Percentiles rank a stretch among this genome's conserved stretches.
phyloP scores from a whole-genome alignment of 1,140 invertebrate genomes.

The Acyrthosiphon pisum region DNA sequence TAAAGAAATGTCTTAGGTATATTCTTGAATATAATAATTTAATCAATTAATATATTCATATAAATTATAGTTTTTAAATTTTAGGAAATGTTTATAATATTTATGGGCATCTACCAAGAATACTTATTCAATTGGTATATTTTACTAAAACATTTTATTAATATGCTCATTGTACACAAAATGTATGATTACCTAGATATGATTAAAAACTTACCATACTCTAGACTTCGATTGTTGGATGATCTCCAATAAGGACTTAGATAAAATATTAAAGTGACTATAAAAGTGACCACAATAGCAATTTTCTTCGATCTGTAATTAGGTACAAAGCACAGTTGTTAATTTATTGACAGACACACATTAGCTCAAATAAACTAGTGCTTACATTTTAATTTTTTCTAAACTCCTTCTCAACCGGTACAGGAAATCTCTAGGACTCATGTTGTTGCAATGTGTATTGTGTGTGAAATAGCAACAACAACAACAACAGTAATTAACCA shows the following conservation, averaged over 20 bases:
- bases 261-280: constrained; percentile 9
- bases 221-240: background rate
- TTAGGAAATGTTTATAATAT: too few relatives aligned
- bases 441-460: background rate
- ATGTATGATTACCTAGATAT: background rate
- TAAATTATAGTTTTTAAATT: background rate
- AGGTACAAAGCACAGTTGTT: background rate
- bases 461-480: background rate
- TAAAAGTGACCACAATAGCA: background rate
- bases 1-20: too few relatives aligned
- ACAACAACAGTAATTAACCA: background rate
- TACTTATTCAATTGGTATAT: background rate
- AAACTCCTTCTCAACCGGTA: constrained; percentile 52
- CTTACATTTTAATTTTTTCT: constrained; percentile 58
- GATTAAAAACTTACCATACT: constrained; percentile 37
- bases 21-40: too few relatives aligned
- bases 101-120: background rate
- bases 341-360: background rate
- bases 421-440: constrained; percentile 50
- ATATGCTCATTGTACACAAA: background rate
- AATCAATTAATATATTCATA: too few relatives aligned
- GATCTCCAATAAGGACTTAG: constrained; percentile 36
- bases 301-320: constrained; percentile 49
- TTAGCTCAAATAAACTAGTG: background rate
- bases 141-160: background rate